Percentiles rank a stretch among this genome's conserved stretches.
These are phyloP conservation scores for Meta bourneti DNA, from an alignment of 2,888 invertebrate species.

Conservation along the genomic window DNA sequence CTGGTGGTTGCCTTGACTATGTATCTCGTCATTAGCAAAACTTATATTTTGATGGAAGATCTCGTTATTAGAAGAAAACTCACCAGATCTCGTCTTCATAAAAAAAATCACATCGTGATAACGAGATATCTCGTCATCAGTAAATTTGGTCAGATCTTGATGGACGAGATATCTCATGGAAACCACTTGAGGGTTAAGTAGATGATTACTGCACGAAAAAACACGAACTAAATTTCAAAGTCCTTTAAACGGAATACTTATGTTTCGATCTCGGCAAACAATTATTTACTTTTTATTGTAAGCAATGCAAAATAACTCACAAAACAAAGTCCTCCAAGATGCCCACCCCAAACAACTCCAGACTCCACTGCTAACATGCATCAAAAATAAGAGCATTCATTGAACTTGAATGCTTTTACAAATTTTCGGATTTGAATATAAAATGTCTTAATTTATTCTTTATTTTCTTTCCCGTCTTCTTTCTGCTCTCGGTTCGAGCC, in stretches of 20 bases:
- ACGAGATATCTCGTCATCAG: too few relatives aligned
- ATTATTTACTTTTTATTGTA: neutral
- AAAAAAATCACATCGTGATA: too few relatives aligned
- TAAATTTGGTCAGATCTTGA: too few relatives aligned
- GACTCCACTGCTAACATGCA: neutral
- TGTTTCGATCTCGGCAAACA: neutral
- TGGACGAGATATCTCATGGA: too few relatives aligned
- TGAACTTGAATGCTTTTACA: constrained; percentile 38
- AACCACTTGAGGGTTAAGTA: too few relatives aligned
- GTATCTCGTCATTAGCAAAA: too few relatives aligned
- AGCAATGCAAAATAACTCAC: too few relatives aligned
- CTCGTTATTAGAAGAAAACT: too few relatives aligned
- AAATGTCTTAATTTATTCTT: constrained; percentile 50
- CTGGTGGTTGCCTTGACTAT: too few relatives aligned
- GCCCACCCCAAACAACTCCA: neutral
- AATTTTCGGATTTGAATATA: constrained; percentile 42
- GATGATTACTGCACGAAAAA: neutral
- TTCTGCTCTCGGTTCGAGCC: neutral
- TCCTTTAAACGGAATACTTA: neutral
- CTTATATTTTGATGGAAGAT: too few relatives aligned
- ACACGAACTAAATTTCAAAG: neutral
- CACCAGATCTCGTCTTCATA: too few relatives aligned
- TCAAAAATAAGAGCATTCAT: constrained; percentile 10
- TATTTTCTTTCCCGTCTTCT: constrained; percentile 28
- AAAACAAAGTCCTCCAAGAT: neutral